phyloP scores from a whole-genome alignment of 2,888 invertebrate species.

The Cantharis rufa region DNA sequence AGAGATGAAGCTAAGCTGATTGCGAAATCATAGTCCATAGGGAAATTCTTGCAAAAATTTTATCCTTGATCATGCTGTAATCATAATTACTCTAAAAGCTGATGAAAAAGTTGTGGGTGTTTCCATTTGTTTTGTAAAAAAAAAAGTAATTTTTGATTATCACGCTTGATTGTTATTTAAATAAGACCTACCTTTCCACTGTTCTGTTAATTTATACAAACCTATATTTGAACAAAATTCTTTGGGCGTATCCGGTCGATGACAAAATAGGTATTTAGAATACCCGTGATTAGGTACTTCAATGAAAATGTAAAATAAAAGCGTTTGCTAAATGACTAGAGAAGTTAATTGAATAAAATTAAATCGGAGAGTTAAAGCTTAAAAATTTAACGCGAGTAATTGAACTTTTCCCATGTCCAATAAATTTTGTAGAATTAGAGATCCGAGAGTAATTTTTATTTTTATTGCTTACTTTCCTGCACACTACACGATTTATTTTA shows the following conservation, averaged over 20 bases:
- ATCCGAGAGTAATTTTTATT: background rate
- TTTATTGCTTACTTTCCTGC: background rate
- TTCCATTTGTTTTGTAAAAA: background rate
- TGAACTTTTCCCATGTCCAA: background rate
- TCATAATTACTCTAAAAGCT: background rate
- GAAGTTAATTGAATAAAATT: background rate
- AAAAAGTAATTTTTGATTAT: background rate
- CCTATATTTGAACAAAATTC: constrained; percentile 16
- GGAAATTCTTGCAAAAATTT: too few species aligned
- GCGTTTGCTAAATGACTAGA: background rate
- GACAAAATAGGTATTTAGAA: constrained; percentile 5
- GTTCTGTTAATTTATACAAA: background rate
- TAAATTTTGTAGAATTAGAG: background rate
- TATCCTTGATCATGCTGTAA: background rate
- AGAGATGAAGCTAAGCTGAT: too few species aligned
- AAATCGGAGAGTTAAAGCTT: background rate
- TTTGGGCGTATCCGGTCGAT: constrained; percentile 15
- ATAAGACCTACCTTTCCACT: background rate
- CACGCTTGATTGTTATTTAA: background rate
- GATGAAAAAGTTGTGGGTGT: background rate
- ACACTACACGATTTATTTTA: background rate
- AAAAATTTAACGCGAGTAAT: background rate
- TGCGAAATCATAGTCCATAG: too few species aligned
- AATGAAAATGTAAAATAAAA: constrained; percentile 9
- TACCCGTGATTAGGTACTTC: constrained; percentile 7